These are phyloP conservation scores for Acropternis orthonyx DNA, from an alignment of 2,797 vertebrate genomes.

Conservation along the genomic window DNA sequence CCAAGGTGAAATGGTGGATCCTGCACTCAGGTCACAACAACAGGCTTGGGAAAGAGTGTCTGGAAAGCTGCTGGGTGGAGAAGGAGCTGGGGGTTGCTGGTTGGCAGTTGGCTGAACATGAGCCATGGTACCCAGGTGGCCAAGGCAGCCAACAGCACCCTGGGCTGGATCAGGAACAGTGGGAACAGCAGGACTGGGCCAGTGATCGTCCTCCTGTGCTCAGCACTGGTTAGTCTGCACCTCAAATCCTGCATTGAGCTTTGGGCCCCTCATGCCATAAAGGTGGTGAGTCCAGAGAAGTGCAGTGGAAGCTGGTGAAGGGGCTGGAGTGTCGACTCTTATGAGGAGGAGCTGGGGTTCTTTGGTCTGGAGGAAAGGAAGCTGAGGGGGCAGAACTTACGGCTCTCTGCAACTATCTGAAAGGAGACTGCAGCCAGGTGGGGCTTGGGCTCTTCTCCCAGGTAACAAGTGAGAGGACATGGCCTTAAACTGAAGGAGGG, in stretches of 20 bases:
- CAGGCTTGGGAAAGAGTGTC: neutral
- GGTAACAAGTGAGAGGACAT: neutral
- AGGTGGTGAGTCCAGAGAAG: neutral
- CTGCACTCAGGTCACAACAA: neutral
- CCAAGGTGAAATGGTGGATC: neutral
- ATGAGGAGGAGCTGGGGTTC: neutral
- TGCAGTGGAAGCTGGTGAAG: neutral
- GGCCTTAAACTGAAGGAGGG: neutral
- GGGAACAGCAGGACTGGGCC: neutral
- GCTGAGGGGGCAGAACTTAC: neutral
- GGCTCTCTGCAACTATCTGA: neutral
- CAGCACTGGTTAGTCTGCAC: neutral
- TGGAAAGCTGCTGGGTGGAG: neutral
- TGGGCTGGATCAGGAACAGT: neutral
- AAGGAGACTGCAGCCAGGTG: neutral
- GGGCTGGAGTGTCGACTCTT: neutral
- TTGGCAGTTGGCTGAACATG: neutral
- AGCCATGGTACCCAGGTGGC: neutral
- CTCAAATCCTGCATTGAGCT: neutral
- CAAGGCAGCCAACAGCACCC: neutral
- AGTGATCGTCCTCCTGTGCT: neutral
- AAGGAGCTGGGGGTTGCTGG: neutral
- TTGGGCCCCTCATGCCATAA: neutral
- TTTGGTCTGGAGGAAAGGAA: neutral
- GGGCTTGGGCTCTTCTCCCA: neutral